These are phyloP conservation scores for Drosophila paranaensis DNA, from an alignment of 2,888 invertebrate species.

Conservation along the genomic window DNA sequence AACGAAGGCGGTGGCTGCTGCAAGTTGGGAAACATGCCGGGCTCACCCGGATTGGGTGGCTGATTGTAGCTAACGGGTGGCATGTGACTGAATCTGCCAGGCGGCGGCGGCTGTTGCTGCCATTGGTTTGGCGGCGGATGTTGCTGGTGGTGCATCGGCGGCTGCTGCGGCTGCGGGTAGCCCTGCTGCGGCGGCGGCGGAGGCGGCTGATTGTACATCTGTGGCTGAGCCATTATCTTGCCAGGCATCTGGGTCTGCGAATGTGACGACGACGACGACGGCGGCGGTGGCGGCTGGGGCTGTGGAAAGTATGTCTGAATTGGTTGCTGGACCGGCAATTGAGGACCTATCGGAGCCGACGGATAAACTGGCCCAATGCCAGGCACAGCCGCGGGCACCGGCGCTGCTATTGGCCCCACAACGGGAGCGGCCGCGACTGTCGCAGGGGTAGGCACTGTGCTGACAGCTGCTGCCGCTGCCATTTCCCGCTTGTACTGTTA, in stretches of 20 bases:
- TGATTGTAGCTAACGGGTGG: slow-evolving; percentile 29
- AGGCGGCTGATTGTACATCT: slow-evolving; percentile 21
- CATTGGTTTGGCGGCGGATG: slow-evolving; percentile 37
- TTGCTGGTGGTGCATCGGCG: slow-evolving; percentile 45
- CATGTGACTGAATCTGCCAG: slow-evolving; percentile 35
- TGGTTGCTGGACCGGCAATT: slow-evolving; percentile 26
- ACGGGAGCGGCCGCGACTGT: slow-evolving; percentile 16
- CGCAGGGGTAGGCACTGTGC: slow-evolving; percentile 15
- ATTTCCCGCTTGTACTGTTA: slow-evolving; percentile 84
- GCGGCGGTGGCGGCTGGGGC: slow-evolving; percentile 58
- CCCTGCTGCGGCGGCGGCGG: slow-evolving; percentile 59
- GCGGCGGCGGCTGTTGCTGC: slow-evolving; percentile 38
- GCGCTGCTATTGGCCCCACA: slow-evolving; percentile 31
- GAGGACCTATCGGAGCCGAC: slow-evolving; percentile 17
- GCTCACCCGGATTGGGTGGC: slow-evolving; percentile 8
- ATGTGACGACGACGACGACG: slow-evolving; percentile 57
- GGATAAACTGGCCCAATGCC: slow-evolving; percentile 35
- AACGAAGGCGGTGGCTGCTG: slow-evolving; percentile 59
- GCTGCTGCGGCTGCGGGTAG: slow-evolving; percentile 74
- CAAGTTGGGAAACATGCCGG: slow-evolving; percentile 46
- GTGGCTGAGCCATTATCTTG: slow-evolving; percentile 55
- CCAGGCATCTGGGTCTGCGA: slow-evolving; percentile 69
- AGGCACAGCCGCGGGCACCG: slow-evolving; percentile 8
- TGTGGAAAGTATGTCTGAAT: slow-evolving; percentile 54
- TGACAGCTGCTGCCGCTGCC: slow-evolving; percentile 78